Base-by-base conservation (phyloP, 2,888 invertebrate species). In the Nudaria mundana region DNA sequence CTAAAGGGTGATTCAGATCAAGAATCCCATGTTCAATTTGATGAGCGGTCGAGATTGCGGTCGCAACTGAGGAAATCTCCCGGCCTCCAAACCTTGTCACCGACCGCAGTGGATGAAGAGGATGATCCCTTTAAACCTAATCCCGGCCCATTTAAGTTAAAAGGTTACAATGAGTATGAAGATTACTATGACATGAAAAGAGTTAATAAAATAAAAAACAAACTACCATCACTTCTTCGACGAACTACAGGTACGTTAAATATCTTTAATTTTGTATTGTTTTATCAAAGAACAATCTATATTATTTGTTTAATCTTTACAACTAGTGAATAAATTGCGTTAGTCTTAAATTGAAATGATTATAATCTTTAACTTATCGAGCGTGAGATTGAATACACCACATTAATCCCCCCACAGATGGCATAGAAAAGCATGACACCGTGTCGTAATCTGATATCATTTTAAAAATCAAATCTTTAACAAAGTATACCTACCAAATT, bases 121-220 rank as follows among this genome's bases (percentile, higher is more conserved):
- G 52, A 64, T 0, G 37, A 37, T 3, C 15, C 6, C 3, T 14
- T 18, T n/a, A 36, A 31, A 31, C 10, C 12, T 5, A 23, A 13
- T 2, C 24, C 37, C 16, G 36, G 30, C 8, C 37, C 24, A 32
- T 28, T 32, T 10, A 41, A 37, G 29, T 22, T 30, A 16, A 61
- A 59, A 34, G 26, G 43, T 6, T 58, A 66, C 25, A 57, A 59
- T 3, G 71, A 77, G 22, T 79, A 82, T 46, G 63, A 66, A 3
- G 76, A 81, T 22, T 86, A 81, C 54, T 77, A 76, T 37, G 82
- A 81, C 39, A 78, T 79, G 78, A 76, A 72, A 48, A 70, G 81
- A 28, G 66, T 78, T 3, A 61, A 71, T 25, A 69, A 52, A 22
- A 68, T 79, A n/a, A 79, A 76, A 51, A 68, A 63, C 16, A 77